A percentile compares a stretch with the other conserved stretches of the same genome.
These are phyloP conservation scores for Myotis planiceps DNA, from an alignment of 2,797 vertebrate species.

Conservation along the genomic window DNA sequence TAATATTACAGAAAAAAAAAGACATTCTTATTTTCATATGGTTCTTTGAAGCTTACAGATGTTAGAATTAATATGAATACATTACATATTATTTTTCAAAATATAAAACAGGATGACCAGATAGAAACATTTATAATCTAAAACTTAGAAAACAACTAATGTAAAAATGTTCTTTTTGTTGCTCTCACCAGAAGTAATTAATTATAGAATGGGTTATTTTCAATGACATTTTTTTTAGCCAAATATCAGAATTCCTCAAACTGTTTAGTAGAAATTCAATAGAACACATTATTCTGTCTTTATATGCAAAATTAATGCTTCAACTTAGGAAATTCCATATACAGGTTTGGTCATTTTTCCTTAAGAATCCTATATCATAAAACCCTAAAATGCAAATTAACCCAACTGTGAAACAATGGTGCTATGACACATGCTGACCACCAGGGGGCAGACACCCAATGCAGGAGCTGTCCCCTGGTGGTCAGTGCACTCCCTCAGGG, in stretches of 20 bases:
- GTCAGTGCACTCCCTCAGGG: too few species aligned
- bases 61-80: neutral
- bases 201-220: neutral
- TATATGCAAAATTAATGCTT: neutral
- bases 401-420: too few species aligned
- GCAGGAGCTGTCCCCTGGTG: too few species aligned
- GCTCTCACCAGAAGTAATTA: neutral
- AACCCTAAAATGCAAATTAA: too few species aligned
- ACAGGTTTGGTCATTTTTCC: neutral
- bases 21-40: constrained; percentile 7
- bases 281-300: neutral
- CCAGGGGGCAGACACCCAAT: too few species aligned
- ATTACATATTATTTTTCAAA: neutral
- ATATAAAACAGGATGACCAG: neutral
- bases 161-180: neutral
- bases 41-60: neutral
- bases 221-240: neutral
- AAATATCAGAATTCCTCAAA: neutral
- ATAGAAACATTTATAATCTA: neutral
- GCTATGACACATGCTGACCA: too few species aligned
- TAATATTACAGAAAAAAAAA: neutral
- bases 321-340: neutral
- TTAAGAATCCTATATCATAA: neutral
- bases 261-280: neutral
- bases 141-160: neutral